Conservation (phyloP, 2,113 vertebrate genomes). For the Ophiodon elongatus region DNA sequence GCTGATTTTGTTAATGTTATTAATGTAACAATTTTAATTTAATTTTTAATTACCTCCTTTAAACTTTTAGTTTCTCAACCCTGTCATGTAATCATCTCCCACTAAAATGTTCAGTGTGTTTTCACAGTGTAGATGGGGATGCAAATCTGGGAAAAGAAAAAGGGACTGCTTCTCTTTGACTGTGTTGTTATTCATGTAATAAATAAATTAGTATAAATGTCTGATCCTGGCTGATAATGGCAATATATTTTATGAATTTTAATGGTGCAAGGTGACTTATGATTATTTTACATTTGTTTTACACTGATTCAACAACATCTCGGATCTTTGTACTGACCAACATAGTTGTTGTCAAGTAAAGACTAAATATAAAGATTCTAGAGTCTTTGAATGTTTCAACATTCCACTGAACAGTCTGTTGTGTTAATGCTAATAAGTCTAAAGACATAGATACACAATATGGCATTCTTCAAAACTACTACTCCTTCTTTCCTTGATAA, state of each 20-base stretch:
- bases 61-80: too few species aligned
- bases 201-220: too few species aligned
- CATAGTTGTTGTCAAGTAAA: neutral
- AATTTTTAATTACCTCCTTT: too few species aligned
- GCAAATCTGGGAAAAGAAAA: neutral
- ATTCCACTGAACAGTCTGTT: too few species aligned
- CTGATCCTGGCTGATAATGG: neutral
- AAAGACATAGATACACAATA: too few species aligned
- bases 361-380: neutral
- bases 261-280: neutral
- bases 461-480: too few species aligned
- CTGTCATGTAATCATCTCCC: neutral
- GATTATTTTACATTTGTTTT: neutral
- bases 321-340: neutral
- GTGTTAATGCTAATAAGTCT: too few species aligned
- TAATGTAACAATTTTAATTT: neutral
- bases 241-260: neutral
- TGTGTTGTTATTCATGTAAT: neutral
- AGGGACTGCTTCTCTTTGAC: neutral
- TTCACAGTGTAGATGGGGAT: neutral
- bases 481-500: too few species aligned
- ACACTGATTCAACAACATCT: neutral
- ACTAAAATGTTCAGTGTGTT: neutral
- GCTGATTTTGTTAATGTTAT: neutral
- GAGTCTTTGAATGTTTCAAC: neutral